Evolutionary conservation across 2,888 invertebrate species (phyloP), one percentile per base, ranked within the genome.

Genomic region (Stegophylla sp.): DNA sequence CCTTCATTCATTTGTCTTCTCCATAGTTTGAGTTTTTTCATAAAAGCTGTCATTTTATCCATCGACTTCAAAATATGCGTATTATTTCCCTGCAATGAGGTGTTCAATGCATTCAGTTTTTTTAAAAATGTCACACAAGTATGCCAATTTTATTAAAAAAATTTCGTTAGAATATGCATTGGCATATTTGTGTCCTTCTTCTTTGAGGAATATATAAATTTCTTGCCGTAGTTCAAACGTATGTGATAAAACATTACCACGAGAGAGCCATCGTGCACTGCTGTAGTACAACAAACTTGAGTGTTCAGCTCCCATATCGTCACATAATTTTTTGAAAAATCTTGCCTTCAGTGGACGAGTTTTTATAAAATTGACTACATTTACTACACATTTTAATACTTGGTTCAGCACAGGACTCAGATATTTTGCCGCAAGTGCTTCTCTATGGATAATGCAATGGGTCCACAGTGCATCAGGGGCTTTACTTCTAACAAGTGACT

Each of bases 361-460:
- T 69, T 69, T 51, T 51, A 69, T 51, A 67, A 23, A 45, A 67
- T 67, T 67, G 45, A 67, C 67, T 17, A 48, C 17, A 67, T 67
- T 67, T 48, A 48, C 26, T 48, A 67, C 17, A 67, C 67, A 67
- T 67, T 67, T 26, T 28, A 48, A 26, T 1, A 67, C 28, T 48
- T 69, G 51, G 67, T 69, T 69, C 67, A 69, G 48, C 17, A 7
- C 41, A 9, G 72, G 56, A 72, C 72, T 72, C 23, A 72, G 41
- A 56, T 72, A 56, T 45, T 74, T 74, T 63, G 63, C 48, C 45
- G 48, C 74, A 45, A 61, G 45, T 43, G 61, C 63, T 81, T 83
- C 79, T 45, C 83, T 82, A 69, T 82, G 34, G 84, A 83, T 67
- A 83, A 81, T 43, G 83, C 83, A 53, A 84, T 66, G 69, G 66